A percentile compares a stretch with the other conserved stretches of the same genome.
Evolutionary conservation across 2,797 vertebrate species (phyloP).

Genomic region (Masticophis lateralis): DNA sequence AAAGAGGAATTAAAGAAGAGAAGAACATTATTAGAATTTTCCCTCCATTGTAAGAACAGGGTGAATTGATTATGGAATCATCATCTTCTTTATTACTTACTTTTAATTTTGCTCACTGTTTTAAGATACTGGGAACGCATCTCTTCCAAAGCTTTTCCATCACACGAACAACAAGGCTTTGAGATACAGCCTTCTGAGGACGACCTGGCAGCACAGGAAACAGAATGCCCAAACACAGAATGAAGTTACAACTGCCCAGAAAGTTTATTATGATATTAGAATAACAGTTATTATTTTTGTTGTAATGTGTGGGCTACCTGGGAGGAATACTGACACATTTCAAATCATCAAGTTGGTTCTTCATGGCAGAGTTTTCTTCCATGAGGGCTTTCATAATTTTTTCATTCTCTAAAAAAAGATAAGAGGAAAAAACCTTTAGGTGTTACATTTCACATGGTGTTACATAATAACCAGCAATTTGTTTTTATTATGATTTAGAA

Average conservation of each 20-base stretch:
- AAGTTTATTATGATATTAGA: neutral
- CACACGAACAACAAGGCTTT: conserved; percentile 61
- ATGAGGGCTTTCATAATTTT: conserved; percentile 63
- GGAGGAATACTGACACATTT: conserved; percentile 54
- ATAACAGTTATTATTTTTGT: neutral
- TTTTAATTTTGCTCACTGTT: conserved; percentile 89
- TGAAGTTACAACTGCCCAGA: neutral
- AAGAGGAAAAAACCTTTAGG: neutral
- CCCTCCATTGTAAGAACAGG: neutral
- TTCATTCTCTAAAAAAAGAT: conserved; percentile 76
- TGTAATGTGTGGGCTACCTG: conserved; percentile 55
- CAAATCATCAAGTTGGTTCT: conserved; percentile 73
- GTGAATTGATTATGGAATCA: neutral
- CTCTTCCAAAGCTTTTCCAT: conserved; percentile 82
- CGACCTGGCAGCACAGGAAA: conserved; percentile 62
- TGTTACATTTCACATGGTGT: neutral
- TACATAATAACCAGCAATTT: neutral
- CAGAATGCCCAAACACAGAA: neutral
- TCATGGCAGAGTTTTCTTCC: conserved; percentile 73
- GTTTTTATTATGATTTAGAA: neutral
- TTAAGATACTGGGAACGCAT: conserved; percentile 89
- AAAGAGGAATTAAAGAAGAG: neutral
- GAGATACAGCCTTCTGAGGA: conserved; percentile 57
- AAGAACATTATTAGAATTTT: neutral
- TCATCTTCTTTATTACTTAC: conserved; percentile 70